Evolutionary conservation across 2,113 vertebrate species (phyloP), one percentile per base, ranked within the genome.

Genomic region (Hippocampus comes): DNA sequence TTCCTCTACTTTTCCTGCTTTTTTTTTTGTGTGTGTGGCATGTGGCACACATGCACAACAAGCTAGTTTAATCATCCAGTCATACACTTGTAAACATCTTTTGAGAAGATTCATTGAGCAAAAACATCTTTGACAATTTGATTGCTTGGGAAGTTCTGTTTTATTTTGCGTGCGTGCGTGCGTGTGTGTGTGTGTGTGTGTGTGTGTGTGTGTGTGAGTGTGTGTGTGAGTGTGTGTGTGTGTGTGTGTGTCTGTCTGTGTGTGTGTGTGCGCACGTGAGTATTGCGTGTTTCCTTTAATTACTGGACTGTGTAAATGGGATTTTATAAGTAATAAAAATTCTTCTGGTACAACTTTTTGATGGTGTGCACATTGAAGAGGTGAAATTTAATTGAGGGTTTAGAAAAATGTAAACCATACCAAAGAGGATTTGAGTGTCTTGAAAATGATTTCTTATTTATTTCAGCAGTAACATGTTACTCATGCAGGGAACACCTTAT

Each of bases 291-390:
- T 59, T 15, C 53, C 38, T 71, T 38, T 20, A 56, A 69, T 86
- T 65, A 75, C 86, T 87, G 76, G 80, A 80, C 75, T 70, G 63
- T 87, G 81, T 86, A 79, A 84, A 80, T 76, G 81, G 87, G 77
- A 72, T 89, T 91, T 93, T 93, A 72, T 90, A 90, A 90, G 73
- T 71, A 93, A 92, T 92, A 92, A 93, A 38, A 61, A 76, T 75
- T 83, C 86, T 89, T 89, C 86, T 85, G 83, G 82, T 89, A 88
- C 66, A 21, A 57, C 1, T 3, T 48, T 63, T 63, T 42, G 12
- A 27, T 23, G 21, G 11, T 27, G 57, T 66, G 3, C 63, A 1
- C 69, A 55, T 17, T 41, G n/a, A 0, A 4, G 0, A 12, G 21
- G 2, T 56, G 9, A 56, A 23, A 17, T 51, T 49, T 1, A 18